phyloP scores from a whole-genome alignment of 1,140 invertebrate genomes.

The Drosophila asahinai region DNA sequence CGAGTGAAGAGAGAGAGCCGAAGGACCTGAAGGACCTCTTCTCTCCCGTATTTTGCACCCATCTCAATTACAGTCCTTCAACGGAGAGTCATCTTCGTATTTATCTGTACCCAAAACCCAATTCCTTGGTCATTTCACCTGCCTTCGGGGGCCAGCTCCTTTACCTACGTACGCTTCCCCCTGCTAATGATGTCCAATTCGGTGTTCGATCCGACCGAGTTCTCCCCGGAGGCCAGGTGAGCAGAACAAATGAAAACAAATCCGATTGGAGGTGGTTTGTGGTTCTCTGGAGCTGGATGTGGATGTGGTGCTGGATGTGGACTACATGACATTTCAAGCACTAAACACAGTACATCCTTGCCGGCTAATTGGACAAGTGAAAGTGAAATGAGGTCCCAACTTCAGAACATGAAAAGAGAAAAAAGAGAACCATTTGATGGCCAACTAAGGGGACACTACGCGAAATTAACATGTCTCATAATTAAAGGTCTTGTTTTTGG shows the following conservation, averaged over 20 bases:
- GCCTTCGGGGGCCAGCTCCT: slow-evolving; percentile 32
- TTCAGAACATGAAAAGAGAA: background rate
- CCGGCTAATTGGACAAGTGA: slow-evolving; percentile 41
- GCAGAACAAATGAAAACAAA: slow-evolving; percentile 13
- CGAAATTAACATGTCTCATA: slow-evolving; percentile 16
- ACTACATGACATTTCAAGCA: slow-evolving; percentile 53
- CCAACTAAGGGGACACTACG: slow-evolving; percentile 15
- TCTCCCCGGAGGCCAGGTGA: slow-evolving; percentile 27
- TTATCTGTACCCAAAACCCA: slow-evolving; percentile 9
- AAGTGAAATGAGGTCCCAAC: slow-evolving; percentile 30
- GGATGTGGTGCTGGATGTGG: slow-evolving; percentile 4
- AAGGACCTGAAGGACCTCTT: slow-evolving; percentile 27
- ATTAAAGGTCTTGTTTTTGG: background rate
- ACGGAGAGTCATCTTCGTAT: slow-evolving; percentile 15
- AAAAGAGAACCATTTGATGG: background rate
- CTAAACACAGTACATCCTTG: slow-evolving; percentile 51
- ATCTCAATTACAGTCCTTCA: slow-evolving; percentile 38
- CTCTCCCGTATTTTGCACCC: slow-evolving; percentile 20
- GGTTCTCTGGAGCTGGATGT: background rate
- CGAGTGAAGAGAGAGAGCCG: slow-evolving; percentile 8
- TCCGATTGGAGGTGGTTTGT: slow-evolving; percentile 3
- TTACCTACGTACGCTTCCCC: slow-evolving; percentile 5
- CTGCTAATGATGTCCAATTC: slow-evolving; percentile 49
- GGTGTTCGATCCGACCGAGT: slow-evolving; percentile 24
- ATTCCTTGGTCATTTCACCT: slow-evolving; percentile 45